Base-by-base conservation (phyloP, 2,888 invertebrate genomes). In the Andrena camellia region DNA sequence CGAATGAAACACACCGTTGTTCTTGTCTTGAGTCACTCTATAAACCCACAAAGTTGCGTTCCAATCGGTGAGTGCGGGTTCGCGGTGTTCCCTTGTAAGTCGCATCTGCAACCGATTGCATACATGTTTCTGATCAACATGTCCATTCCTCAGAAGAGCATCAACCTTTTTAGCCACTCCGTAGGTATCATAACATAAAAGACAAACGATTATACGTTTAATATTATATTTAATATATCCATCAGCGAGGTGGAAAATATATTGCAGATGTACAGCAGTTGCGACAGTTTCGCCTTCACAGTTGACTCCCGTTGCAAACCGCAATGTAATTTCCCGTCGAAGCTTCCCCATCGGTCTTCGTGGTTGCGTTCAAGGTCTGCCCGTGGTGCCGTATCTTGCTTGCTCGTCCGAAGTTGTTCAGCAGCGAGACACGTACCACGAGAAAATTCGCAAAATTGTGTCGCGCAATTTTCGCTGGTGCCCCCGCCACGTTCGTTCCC, bases 281-380 rank as follows among this genome's bases (percentile, higher is more conserved):
- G 35, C 63, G 50, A 42, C n/a, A 2, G 42, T 70, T 64, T 62
- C 57, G 42, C 77, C 48, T 64, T 64, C 26, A 10, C 33, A 66
- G 66, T 20, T 62, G 64, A 69, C 52, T 31, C 35, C 20, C 13
- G 8, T 29, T 70, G 35, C 29, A 62, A 64, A 17, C 57, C 63
- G 64, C 79, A 64, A 73, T 54, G 82, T 73, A 82, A 86, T 82
- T 75, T 78, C 48, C 59, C 62, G 54, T 67, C 52, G 52, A 69
- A 75, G 63, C 67, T 70, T 63, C 57, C 50, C 48, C 67, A 50
- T 72, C 69, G 69, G 63, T 69, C 48, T 60, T 68, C 75, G 71
- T 35, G 83, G 71, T 86, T 68, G 66, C 70, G 57, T 64, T 80
- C 71, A 63, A 67, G 57, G 78, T 74, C 48, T 33, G 2, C 8